Evolutionary conservation across 2,797 vertebrate genomes (phyloP).

Genomic region (Crenuchus spilurus): DNA sequence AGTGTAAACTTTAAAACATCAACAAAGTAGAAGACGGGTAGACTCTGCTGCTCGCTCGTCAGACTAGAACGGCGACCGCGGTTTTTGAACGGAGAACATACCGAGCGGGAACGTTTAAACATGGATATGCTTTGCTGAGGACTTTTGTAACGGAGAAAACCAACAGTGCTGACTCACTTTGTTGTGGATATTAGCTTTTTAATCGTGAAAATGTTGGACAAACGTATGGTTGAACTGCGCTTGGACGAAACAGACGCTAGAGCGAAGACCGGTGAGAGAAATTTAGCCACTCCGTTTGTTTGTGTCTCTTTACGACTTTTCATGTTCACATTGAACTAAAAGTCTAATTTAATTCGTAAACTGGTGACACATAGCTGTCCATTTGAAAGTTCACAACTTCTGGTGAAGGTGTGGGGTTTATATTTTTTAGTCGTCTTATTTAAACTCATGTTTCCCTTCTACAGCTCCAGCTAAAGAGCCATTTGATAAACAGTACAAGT

Average conservation of each 20-base stretch:
- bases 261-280: conserved; percentile 64
- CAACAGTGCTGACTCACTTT: not conserved
- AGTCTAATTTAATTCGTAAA: no score
- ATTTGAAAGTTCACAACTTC: no score
- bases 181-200: conserved; percentile 18
- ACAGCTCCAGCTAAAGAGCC: conserved; percentile 72
- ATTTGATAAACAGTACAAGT: conserved; percentile 75
- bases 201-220: conserved; percentile 63
- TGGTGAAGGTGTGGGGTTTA: no score
- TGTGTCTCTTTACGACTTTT: no score
- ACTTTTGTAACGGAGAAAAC: not conserved
- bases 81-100: not conserved
- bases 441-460: not conserved
- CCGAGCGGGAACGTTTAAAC: not conserved
- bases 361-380: no score
- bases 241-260: conserved; percentile 55
- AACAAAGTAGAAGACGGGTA: conserved; percentile 37
- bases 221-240: conserved; percentile 53
- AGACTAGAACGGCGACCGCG: not conserved
- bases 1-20: conserved; percentile 59
- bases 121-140: conserved; percentile 40
- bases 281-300: no score
- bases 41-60: not conserved
- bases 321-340: no score
- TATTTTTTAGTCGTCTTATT: not conserved